These are phyloP conservation scores for Diarsia brunnea DNA, from an alignment of 2,888 invertebrate genomes.

Conservation along the genomic window DNA sequence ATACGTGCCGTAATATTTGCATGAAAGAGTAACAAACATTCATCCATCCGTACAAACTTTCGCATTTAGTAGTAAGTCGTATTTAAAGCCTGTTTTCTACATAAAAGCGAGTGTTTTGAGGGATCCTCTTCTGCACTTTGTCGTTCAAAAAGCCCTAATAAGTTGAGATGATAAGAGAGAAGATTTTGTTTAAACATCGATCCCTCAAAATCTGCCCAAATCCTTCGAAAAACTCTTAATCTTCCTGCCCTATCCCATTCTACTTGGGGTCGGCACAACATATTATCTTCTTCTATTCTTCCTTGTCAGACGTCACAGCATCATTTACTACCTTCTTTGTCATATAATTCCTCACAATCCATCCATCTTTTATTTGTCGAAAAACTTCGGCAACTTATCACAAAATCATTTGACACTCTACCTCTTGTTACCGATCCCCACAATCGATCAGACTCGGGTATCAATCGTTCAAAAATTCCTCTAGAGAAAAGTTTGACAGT, in stretches of 20 bases:
- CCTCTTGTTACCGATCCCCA: not conserved
- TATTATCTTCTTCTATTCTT: too few species aligned
- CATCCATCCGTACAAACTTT: not conserved
- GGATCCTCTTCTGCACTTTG: not conserved
- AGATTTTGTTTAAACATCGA: not conserved
- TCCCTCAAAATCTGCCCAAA: not conserved
- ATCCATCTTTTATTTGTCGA: not conserved
- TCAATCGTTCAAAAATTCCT: slow-evolving; percentile 80
- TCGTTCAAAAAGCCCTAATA: not conserved
- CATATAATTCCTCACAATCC: too few species aligned
- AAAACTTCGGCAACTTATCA: not conserved
- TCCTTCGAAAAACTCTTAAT: too few species aligned
- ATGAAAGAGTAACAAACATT: not conserved
- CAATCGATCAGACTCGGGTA: slow-evolving; percentile 13
- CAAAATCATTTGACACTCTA: not conserved
- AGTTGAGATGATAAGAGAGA: not conserved
- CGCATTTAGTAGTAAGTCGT: not conserved
- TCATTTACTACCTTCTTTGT: too few species aligned
- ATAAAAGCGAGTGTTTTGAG: not conserved
- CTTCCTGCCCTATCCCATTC: too few species aligned
- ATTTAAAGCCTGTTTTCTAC: not conserved
- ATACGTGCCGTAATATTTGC: not conserved
- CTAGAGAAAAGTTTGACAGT: slow-evolving; percentile 85
- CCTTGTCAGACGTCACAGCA: too few species aligned
- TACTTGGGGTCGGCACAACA: too few species aligned